These are phyloP conservation scores for Eptatretus atami DNA, from an alignment of 2,797 vertebrate genomes.

Conservation along the genomic window DNA sequence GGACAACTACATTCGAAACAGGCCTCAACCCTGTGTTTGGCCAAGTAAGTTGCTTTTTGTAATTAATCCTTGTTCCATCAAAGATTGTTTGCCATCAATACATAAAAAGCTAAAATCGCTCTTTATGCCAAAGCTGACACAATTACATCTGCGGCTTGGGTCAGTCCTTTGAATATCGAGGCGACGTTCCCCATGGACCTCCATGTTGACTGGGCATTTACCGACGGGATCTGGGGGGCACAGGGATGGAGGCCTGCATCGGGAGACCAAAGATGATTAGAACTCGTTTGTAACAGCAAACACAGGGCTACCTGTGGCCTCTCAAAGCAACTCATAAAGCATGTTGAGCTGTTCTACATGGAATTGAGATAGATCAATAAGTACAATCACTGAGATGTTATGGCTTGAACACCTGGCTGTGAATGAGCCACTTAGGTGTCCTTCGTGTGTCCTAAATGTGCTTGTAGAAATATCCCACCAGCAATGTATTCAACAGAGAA, in stretches of 20 bases:
- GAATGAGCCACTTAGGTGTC: no score
- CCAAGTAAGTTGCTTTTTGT: constrained; percentile 32
- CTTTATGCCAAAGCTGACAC: background rate
- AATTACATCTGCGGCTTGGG: constrained; percentile 8
- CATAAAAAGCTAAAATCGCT: background rate
- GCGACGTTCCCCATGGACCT: constrained; percentile 50
- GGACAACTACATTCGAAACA: constrained; percentile 68
- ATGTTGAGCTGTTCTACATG: constrained; percentile 18
- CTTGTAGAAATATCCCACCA: no score
- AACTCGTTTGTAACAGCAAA: constrained; percentile 72
- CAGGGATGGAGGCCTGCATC: constrained; percentile 48
- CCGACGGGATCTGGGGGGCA: constrained; percentile 44
- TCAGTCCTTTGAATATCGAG: constrained; percentile 49
- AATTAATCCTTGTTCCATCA: background rate
- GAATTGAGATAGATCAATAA: no score
- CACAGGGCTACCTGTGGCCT: constrained; percentile 43
- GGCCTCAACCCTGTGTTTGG: constrained; percentile 58
- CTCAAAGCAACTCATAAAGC: constrained; percentile 36
- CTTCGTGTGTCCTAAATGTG: no score
- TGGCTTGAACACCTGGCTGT: no score
- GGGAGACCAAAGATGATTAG: constrained; percentile 54
- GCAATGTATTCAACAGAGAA: no score
- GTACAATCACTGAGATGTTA: no score
- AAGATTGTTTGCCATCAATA: background rate
- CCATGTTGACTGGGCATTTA: constrained; percentile 38